Percentiles rank a stretch among this genome's conserved stretches.
phyloP scores from a whole-genome alignment of 2,888 invertebrate species.

The Stenodera caucasica region DNA sequence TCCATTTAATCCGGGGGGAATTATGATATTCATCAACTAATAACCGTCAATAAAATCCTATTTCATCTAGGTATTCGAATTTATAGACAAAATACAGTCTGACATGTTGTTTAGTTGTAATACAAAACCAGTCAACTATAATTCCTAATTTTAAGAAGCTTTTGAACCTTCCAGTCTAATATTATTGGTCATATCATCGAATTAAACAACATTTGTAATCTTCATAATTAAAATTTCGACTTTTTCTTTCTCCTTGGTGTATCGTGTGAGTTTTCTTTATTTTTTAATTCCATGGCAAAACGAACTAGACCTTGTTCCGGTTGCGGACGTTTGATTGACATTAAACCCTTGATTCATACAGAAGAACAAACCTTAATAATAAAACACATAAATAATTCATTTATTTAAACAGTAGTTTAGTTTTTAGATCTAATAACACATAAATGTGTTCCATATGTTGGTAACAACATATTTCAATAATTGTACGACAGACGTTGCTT shows the following conservation, averaged over 20 bases:
- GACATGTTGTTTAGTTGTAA: slow-evolving; percentile 36
- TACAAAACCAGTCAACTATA: slow-evolving; percentile 37
- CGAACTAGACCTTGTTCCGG: slow-evolving; percentile 32
- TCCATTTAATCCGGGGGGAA: not conserved
- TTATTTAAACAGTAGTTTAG: slow-evolving; percentile 44
- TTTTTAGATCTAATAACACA: slow-evolving; percentile 35
- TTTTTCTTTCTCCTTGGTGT: slow-evolving; percentile 5
- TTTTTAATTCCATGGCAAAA: slow-evolving; percentile 4
- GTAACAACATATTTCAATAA: slow-evolving; percentile 41
- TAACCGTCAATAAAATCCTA: slow-evolving; percentile 24
- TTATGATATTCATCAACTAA: slow-evolving; percentile 23
- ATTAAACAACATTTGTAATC: slow-evolving; percentile 34
- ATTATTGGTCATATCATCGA: slow-evolving; percentile 5
- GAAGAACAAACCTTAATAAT: slow-evolving; percentile 19
- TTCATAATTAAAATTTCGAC: slow-evolving; percentile 15
- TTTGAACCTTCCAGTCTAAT: slow-evolving; percentile 26
- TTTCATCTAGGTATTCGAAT: slow-evolving; percentile 24
- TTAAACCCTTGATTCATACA: slow-evolving; percentile 34
- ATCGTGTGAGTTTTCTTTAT: not conserved
- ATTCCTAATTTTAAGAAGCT: slow-evolving; percentile 26
- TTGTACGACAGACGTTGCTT: slow-evolving; percentile 41
- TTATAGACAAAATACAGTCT: slow-evolving; percentile 30
- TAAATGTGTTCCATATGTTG: slow-evolving; percentile 44
- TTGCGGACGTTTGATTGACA: slow-evolving; percentile 36
- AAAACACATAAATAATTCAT: slow-evolving; percentile 46